phyloP scores from a whole-genome alignment of 2,113 vertebrate species.

The Silurus asotus region DNA sequence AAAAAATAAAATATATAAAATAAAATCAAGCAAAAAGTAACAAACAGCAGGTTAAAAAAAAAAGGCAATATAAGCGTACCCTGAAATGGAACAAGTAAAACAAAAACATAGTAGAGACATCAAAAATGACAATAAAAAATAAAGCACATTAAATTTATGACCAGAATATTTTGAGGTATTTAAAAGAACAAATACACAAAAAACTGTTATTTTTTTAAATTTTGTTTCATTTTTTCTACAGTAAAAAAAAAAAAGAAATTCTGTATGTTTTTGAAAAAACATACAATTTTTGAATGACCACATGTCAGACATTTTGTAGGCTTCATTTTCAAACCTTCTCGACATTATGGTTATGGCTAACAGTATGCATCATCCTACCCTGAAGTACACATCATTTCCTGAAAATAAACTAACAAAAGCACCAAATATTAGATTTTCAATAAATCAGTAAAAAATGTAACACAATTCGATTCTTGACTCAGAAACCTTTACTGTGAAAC shows the following conservation, averaged over 20 bases:
- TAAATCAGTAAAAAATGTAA: no score
- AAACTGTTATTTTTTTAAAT: neutral
- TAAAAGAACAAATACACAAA: neutral
- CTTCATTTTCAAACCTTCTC: neutral
- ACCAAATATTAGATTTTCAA: neutral
- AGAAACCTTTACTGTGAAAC: neutral
- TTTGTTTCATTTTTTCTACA: neutral
- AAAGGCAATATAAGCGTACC: neutral
- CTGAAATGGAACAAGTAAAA: neutral
- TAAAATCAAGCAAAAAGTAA: neutral
- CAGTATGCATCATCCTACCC: neutral
- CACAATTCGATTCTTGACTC: neutral
- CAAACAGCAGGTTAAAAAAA: neutral
- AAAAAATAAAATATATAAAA: neutral
- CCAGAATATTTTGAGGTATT: slow-evolving; percentile 16
- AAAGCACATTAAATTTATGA: neutral
- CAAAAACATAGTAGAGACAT: neutral
- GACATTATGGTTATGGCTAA: neutral
- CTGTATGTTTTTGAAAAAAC: no score
- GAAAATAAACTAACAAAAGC: neutral
- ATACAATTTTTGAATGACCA: neutral
- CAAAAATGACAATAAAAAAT: neutral
- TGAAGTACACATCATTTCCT: slow-evolving; percentile 26
- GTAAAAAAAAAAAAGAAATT: neutral
- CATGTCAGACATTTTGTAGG: neutral